Base-by-base conservation (phyloP, 2,888 invertebrate genomes). In the Brassicogethes aeneus region DNA sequence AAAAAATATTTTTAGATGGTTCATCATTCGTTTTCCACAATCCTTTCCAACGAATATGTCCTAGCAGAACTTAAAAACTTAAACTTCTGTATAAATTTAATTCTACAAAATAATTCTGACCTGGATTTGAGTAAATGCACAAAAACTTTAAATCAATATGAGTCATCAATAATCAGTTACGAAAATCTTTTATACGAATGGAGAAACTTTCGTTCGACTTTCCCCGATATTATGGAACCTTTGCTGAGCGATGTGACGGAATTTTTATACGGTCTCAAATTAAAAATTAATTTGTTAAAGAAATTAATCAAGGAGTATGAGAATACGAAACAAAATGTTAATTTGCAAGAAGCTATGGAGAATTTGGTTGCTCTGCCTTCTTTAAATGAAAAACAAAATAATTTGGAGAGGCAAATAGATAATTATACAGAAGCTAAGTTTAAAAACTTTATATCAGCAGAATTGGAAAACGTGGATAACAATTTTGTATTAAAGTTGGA, bases 171-270 rank as follows among this genome's bases (percentile, higher is more conserved):
- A 17, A 15, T 46, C 1, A 60, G 58, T 41, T 59, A 55, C 38
- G 56, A 58, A 45, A 57, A 52, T 42, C 44, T 60, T 3, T 45
- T 58, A n/a, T 70, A 70, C 36, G 74, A 73, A 55, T 59, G 82
- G 16, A 71, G 78, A 15, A 64, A 56, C 2, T 84, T 78, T 58
- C 68, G 74, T 0, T 70, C 76, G 2, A 77, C 78, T n/a, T 91
- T 88, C 59, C 83, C 84, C 0, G 93, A 93, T 61, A 70, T 93
- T 38, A 74, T 83, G 0, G 74, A 79, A 44, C 88, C 90, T 0
- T 66, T 91, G 13, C 70, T 83, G 36, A 71, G 76, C 40, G 81
- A 83, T 0, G 61, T 87, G 3, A 72, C 78, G 1, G 81, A 85
- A 67, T 73, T 86, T 43, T 67, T 75, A 1, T 78, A 77, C 48